Base-by-base conservation (phyloP, 2,888 invertebrate genomes). In the Synanthedon myopaeformis region DNA sequence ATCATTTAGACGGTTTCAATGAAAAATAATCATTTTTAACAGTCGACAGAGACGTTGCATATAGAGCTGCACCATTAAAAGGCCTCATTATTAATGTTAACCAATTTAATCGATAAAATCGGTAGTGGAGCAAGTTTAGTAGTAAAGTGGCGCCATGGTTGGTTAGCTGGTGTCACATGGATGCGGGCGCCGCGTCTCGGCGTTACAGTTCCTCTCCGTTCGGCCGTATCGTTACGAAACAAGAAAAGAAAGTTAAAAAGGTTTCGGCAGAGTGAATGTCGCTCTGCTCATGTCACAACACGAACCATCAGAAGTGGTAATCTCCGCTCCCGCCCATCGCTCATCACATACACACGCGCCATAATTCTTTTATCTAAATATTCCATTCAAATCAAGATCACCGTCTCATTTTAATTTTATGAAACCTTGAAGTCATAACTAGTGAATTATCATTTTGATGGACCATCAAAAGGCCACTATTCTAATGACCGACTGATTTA, bases 211-310 rank as follows among this genome's bases (percentile, higher is more conserved):
- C 70, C 67, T 77, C 74, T 76, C 74, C 68, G 70, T 65, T 79
- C 70, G 71, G 69, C 73, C 78, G 76, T 78, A 61, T 69, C 74
- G 76, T 85, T 82, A 82, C 81, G 82, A 83, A 82, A 84, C 80
- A 67, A 74, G 76, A 83, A 83, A 82, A 72, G 79, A 80, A 83
- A 82, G 82, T 80, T 72, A 73, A 76, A 61, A 71, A 66, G 65
- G 73, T 77, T 80, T 72, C 70, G 64, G 66, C 68, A 61, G 68
- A 72, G 76, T 76, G 74, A 80, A 72, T 76, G 73, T 74, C 74
- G 66, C 67, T 69, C 57, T 60, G 62, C 62, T 65, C 56, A 66
- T 76, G 72, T 69, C 64, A 70, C 69, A 75, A 78, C 57, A 35
- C 14, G 14, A 45, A 14, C 12, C 13, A 45, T 13, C 14, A 45